Base-by-base conservation (phyloP, 2,797 vertebrate species). In the Trematomus bernacchii region DNA sequence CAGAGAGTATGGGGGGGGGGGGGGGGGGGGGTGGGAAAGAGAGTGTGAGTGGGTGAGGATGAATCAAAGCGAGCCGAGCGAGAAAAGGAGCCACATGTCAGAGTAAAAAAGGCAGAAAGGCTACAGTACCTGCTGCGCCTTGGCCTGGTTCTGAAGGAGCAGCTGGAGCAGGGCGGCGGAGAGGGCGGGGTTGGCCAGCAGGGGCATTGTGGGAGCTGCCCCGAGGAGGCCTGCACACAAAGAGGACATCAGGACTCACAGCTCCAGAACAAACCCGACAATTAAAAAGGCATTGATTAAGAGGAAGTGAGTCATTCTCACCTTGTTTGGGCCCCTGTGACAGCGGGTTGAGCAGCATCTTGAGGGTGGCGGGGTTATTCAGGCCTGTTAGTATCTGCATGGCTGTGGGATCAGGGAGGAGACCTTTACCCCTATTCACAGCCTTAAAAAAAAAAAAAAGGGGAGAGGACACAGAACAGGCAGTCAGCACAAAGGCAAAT, bases 351-450 rank as follows among this genome's bases (percentile, higher is more conserved):
- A 99, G 93, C 80, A 98, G 95, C 82, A 98, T 95, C 92, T 98
- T 97, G 7, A 99, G 92, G 0, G 97, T 95, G 0, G 97, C 94
- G 0, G 97, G 96, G 58, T 97, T 97, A 30, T 94, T 97, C 67
- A 99, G 93, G 76, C 95, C 95, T 61, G 90, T 94, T 16, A 98
- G 95, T 10, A 98, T 96, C 88, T 99, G 98, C 73, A 98, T 94
- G 54, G 96, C 86, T 13, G 88, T 97, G 2, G 98, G 98, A 74
- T 98, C 97, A 0, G 98, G 97, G 2, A 99, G 96, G 47, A 99
- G 97, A 19, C 98, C 98, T 79, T 98, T 98, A 12, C 98, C 98
- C 6, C 97, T 88, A 81, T 98, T 98, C 79, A 97, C 91, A 12
- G 97, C 96, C 97, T 98, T 72, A 0, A 59, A 66, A 15, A 21